A percentile compares a stretch with the other conserved stretches of the same genome.
Evolutionary conservation across 2,113 vertebrate species (phyloP).

Genomic region (Origma solitaria): DNA sequence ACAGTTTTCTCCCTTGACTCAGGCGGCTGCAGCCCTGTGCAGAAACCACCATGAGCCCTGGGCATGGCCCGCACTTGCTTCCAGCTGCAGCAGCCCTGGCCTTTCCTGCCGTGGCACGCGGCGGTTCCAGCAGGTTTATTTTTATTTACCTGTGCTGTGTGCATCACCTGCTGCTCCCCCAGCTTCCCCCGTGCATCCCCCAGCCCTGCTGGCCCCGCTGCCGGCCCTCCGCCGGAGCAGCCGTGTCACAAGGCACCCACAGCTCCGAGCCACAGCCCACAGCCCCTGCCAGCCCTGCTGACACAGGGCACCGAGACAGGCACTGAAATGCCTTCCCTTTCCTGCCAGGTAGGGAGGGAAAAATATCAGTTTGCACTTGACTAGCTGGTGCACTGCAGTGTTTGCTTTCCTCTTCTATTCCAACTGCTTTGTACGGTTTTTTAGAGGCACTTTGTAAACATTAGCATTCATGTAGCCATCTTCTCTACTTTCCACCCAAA

Average conservation of each 20-base stretch:
- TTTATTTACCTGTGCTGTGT: not conserved
- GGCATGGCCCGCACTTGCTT: rapidly evolving
- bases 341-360: not conserved
- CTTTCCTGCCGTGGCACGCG: not conserved
- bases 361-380: not conserved
- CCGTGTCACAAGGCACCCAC: rapidly evolving
- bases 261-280: not conserved
- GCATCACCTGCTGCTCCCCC: not conserved
- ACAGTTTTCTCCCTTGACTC: rapidly evolving
- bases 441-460: not conserved
- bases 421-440: not conserved
- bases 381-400: not conserved
- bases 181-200: not conserved
- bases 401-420: not conserved
- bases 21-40: not conserved
- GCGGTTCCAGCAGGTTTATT: not conserved
- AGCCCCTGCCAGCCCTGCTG: not conserved
- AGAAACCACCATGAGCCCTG: not conserved
- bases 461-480: rapidly evolving
- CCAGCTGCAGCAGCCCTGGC: not conserved
- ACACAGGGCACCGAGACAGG: not conserved
- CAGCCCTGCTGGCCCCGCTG: not conserved
- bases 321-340: not conserved
- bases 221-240: not conserved
- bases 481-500: not conserved